These are phyloP conservation scores for Palloptera scutellata DNA, from an alignment of 2,888 invertebrate species.

Conservation along the genomic window DNA sequence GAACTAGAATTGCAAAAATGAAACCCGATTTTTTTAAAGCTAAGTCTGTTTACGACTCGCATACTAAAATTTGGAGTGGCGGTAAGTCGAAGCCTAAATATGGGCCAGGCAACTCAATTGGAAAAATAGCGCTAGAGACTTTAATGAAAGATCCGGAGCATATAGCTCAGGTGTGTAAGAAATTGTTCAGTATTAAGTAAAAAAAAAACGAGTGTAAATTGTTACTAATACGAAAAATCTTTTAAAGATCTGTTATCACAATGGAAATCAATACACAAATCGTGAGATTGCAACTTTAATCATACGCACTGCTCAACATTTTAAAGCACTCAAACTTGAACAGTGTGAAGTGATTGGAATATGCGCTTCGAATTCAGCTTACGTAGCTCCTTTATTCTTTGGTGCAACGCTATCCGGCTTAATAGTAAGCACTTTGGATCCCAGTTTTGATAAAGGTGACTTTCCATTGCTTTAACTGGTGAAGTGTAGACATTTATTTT, in stretches of 20 bases:
- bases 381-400: slow-evolving; percentile 41
- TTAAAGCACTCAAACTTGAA: slow-evolving; percentile 24
- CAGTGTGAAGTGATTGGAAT: slow-evolving; percentile 41
- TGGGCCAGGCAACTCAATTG: slow-evolving; percentile 14
- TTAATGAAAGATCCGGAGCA: slow-evolving; percentile 8
- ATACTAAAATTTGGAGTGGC: slow-evolving; percentile 17
- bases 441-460: slow-evolving; percentile 34
- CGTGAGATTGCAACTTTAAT: slow-evolving; percentile 27
- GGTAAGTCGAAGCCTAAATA: background rate
- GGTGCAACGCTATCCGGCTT: slow-evolving; percentile 39
- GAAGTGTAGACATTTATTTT: background rate
- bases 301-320: slow-evolving; percentile 34
- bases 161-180: slow-evolving; percentile 14
- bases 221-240: slow-evolving; percentile 1
- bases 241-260: slow-evolving; percentile 34
- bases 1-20: too few relatives aligned
- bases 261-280: slow-evolving; percentile 31
- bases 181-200: background rate
- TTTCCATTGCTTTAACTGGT: background rate
- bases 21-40: background rate
- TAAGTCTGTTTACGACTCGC: slow-evolving; percentile 3
- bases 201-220: background rate
- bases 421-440: slow-evolving; percentile 40
- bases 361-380: slow-evolving; percentile 40
- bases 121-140: background rate